phyloP scores from a whole-genome alignment of 2,888 invertebrate species.

The Drepanosiphum platanoidis region DNA sequence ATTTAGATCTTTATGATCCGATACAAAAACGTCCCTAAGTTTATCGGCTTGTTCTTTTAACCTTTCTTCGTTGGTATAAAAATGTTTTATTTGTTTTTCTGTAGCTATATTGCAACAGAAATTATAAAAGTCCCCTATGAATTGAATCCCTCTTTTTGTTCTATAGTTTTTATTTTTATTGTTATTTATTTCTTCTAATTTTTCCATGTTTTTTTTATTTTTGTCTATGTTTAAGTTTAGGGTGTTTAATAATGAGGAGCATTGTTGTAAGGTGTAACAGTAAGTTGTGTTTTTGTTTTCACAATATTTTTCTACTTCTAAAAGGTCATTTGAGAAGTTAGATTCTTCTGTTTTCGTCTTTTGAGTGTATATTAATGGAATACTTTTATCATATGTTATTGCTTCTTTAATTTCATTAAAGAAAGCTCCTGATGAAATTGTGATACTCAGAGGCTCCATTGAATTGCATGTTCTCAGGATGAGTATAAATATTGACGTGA shows the following conservation, averaged over 20 bases:
- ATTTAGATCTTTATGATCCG: neutral
- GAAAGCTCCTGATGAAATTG: neutral
- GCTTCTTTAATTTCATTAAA: neutral
- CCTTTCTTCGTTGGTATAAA: neutral
- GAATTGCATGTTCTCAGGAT: too few species aligned
- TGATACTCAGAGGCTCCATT: neutral
- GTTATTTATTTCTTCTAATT: too few species aligned
- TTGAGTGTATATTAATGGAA: neutral
- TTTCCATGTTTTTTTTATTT: neutral
- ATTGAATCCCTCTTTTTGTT: neutral
- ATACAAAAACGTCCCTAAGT: neutral
- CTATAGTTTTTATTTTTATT: neutral
- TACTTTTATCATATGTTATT: neutral
- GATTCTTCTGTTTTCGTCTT: neutral
- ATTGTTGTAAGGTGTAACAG: neutral
- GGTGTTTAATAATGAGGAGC: neutral
- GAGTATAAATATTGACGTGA: too few species aligned
- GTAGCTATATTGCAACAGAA: slow-evolving; percentile 15
- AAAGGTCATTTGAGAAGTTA: neutral
- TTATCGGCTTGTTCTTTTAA: neutral
- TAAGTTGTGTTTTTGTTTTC: neutral
- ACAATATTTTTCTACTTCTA: neutral
- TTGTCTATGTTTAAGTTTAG: neutral
- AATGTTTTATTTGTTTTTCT: slow-evolving; percentile 18
- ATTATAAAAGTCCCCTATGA: neutral